Conservation (phyloP, 1,140 invertebrate species). For the Cydia splendana region DNA sequence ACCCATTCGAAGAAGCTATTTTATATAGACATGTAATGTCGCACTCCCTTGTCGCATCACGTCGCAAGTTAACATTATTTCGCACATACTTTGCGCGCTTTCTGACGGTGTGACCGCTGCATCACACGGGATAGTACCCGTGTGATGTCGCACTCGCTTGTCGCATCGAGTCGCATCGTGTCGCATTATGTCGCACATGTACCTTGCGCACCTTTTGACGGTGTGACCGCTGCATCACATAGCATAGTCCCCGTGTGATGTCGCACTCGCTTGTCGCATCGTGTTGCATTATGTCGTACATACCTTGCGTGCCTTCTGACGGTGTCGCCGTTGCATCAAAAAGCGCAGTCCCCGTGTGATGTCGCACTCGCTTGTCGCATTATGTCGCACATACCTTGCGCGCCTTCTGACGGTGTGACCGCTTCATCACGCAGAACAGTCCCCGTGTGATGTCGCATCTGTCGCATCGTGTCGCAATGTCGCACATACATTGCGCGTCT, state of each 20-base stretch:
- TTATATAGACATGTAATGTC: constrained; percentile 81
- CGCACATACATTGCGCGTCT: constrained; percentile 88
- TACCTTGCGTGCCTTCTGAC: constrained; percentile 91
- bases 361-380: constrained; percentile 85
- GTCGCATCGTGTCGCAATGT: constrained; percentile 89
- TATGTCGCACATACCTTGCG: constrained; percentile 88
- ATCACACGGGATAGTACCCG: constrained; percentile 96
- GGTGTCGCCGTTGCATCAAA: constrained; percentile 91
- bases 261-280: constrained; percentile 90
- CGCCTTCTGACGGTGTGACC: too few relatives aligned
- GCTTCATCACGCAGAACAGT: constrained; percentile 93
- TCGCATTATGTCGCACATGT: constrained; percentile 89
- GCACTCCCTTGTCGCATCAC: constrained; percentile 86
- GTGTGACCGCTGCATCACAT: constrained; percentile 91
- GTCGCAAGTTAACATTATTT: constrained; percentile 84
- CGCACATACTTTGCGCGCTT: constrained; percentile 89
- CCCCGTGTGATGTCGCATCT: constrained; percentile 93
- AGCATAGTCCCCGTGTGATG: constrained; percentile 92
- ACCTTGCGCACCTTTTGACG: constrained; percentile 91
- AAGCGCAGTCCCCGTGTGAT: constrained; percentile 92
- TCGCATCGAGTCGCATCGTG: constrained; percentile 84
- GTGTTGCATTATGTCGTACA: constrained; percentile 85
- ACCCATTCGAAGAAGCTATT: too few relatives aligned
- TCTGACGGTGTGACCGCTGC: too few relatives aligned
- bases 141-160: constrained; percentile 95